Evolutionary conservation across 2,888 invertebrate species (phyloP), one percentile per base, ranked within the genome.

Genomic region (Lithodes maja): DNA sequence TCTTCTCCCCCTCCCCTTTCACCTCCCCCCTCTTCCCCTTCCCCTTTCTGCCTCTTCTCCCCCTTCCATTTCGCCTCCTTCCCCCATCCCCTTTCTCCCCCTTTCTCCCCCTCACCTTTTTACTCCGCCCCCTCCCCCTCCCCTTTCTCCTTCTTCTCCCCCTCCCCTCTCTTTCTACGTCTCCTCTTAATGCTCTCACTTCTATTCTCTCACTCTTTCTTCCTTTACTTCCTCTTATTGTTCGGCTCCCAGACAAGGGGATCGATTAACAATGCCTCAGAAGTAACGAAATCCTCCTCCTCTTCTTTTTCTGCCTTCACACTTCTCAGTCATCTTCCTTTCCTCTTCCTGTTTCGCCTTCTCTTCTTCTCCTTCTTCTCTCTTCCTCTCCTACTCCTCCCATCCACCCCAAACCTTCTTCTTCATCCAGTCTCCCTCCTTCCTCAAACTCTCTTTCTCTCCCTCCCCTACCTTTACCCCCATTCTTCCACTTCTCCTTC

Each of bases 91-190:
- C n/a, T 54, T n/a, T 74, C 74, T 74, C 74, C n/a, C 74, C n/a
- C 74, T 74, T n/a, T 74, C 74, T 74, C 74, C n/a, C 74, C n/a
- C 79, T 53, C 79, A 9, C 55, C 55, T 33, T 5, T 80, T 55
- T 55, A 12, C 55, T 55, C 33, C 53, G n/a, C 78, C 53, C 53
- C 52, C n/a, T 33, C 3, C 49, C 33, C 7, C 7, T 49, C 49
- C 9, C 9, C 33, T 33, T 49, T 77, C 17, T 15, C 74, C 74
- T 74, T n/a, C 74, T 15, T 74, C 15, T 74, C 15, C 17, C 74
- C 3, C n/a, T 5, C 17, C 0, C n/a, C 74, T n/a, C 3, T 74
- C 74, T 74, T 1, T 15, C 17, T 33, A 33, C 33, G 33, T 33
- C 33, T 33, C 33, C 33, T 33, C 33, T 33, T 33, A 33, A 33